Percentiles rank a stretch among this genome's conserved stretches.
Conservation (phyloP, 2,888 invertebrate genomes). For the Melinopterus prodromus region DNA sequence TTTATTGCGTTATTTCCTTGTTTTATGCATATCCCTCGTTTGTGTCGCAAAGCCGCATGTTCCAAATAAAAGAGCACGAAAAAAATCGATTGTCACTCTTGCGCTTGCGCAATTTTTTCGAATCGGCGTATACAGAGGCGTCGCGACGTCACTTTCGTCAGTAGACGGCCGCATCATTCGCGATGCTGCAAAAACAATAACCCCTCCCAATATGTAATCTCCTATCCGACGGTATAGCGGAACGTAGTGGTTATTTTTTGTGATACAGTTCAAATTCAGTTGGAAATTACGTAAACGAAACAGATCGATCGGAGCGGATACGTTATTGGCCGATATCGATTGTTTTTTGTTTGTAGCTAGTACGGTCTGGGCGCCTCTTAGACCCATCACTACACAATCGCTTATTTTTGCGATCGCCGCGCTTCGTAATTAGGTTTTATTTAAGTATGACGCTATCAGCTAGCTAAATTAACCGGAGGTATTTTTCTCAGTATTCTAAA, state of each 20-base stretch:
- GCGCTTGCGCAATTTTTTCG: constrained; percentile 34
- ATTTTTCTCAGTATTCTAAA: not conserved
- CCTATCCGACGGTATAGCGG: not conserved
- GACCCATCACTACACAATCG: not conserved
- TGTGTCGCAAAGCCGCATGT: constrained; percentile 1
- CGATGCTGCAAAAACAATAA: constrained; percentile 22
- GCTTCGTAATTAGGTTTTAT: not conserved
- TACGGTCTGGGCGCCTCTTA: not conserved
- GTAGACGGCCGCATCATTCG: constrained; percentile 40
- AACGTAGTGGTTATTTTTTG: constrained; percentile 19
- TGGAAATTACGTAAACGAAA: not conserved
- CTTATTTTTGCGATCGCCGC: not conserved
- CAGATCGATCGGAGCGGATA: not conserved
- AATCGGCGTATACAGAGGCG: constrained; percentile 42
- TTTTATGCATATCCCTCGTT: constrained; percentile 18
- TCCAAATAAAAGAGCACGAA: not conserved
- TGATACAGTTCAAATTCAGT: constrained; percentile 7
- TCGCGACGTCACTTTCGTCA: constrained; percentile 40
- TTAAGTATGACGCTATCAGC: not conserved
- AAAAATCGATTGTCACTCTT: constrained; percentile 34
- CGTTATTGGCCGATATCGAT: not conserved
- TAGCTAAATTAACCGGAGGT: not conserved
- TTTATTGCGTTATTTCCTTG: constrained; percentile 1
- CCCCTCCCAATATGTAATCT: constrained; percentile 29
- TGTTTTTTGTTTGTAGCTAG: not conserved